Evolutionary conservation across 2,888 invertebrate genomes (phyloP).

Genomic region (Diaprepes abbreviatus): DNA sequence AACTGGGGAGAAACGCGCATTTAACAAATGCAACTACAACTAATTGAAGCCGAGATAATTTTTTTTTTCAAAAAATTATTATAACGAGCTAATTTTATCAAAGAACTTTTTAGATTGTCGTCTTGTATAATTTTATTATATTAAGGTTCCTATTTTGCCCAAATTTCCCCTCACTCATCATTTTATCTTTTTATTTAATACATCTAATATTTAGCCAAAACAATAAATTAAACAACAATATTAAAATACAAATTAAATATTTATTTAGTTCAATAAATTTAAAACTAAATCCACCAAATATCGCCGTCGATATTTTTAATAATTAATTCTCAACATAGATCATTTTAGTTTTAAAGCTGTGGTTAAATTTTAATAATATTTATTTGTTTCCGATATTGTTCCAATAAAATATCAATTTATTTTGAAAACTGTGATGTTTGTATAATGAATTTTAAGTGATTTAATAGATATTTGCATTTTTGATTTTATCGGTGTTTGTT

Average conservation of each 20-base stretch:
- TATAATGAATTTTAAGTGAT: slow-evolving; percentile 44
- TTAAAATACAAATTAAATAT: slow-evolving; percentile 27
- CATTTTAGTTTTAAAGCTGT: slow-evolving; percentile 44
- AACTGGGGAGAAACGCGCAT: too few relatives aligned
- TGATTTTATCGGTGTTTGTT: slow-evolving; percentile 23
- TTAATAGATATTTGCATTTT: slow-evolving; percentile 41
- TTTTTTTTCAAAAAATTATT: too few relatives aligned
- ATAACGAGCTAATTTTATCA: too few relatives aligned
- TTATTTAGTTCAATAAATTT: slow-evolving; percentile 35
- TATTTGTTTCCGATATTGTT: slow-evolving; percentile 36
- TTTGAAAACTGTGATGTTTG: slow-evolving; percentile 45
- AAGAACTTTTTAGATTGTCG: too few relatives aligned
- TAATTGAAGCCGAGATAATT: too few relatives aligned
- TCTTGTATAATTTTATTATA: too few relatives aligned
- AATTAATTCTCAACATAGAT: slow-evolving; percentile 27
- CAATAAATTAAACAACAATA: slow-evolving; percentile 14
- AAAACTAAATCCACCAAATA: slow-evolving; percentile 34
- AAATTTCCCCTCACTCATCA: too few relatives aligned
- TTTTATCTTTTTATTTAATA: too few relatives aligned
- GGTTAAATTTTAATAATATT: slow-evolving; percentile 39
- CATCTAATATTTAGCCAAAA: background rate
- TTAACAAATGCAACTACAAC: too few relatives aligned
- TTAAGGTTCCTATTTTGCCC: too few relatives aligned
- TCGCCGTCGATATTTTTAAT: slow-evolving; percentile 35
- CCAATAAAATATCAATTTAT: slow-evolving; percentile 48